Evolutionary conservation across 2,113 vertebrate species (phyloP).

Genomic region (Heptranchias perlo): DNA sequence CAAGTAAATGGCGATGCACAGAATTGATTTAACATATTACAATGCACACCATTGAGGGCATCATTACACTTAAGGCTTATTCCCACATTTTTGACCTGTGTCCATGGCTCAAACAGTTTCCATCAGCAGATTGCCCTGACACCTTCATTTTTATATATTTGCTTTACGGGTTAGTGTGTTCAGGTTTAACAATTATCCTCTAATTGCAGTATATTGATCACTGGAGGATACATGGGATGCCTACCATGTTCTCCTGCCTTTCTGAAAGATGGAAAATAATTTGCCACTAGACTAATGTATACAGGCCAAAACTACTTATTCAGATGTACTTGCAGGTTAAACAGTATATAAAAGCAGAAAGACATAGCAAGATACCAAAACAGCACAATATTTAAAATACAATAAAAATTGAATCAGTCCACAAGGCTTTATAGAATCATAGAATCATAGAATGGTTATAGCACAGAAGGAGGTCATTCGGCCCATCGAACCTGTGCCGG

Average conservation of each 20-base stretch:
- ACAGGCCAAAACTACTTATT: not conserved
- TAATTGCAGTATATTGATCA: not conserved
- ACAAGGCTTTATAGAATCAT: too few relatives aligned
- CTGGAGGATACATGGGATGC: not conserved
- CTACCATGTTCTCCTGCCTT: not conserved
- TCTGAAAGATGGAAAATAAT: not conserved
- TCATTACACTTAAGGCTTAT: not conserved
- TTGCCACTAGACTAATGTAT: not conserved
- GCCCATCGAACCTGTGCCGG: too few relatives aligned
- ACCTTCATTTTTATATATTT: not conserved
- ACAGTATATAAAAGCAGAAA: not conserved
- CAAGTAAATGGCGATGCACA: not conserved
- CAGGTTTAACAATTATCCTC: not conserved
- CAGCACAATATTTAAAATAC: not conserved
- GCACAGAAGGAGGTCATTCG: too few relatives aligned
- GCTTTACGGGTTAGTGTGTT: not conserved
- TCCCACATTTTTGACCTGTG: not conserved
- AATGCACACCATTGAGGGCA: not conserved
- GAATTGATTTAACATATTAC: not conserved
- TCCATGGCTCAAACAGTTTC: not conserved
- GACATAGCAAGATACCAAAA: not conserved
- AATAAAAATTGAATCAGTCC: not conserved
- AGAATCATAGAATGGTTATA: too few relatives aligned
- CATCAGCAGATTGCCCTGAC: not conserved
- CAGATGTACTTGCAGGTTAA: not conserved